A percentile compares a stretch with the other conserved stretches of the same genome.
phyloP scores from a whole-genome alignment of 2,113 vertebrate species.

The Guaruba guarouba region DNA sequence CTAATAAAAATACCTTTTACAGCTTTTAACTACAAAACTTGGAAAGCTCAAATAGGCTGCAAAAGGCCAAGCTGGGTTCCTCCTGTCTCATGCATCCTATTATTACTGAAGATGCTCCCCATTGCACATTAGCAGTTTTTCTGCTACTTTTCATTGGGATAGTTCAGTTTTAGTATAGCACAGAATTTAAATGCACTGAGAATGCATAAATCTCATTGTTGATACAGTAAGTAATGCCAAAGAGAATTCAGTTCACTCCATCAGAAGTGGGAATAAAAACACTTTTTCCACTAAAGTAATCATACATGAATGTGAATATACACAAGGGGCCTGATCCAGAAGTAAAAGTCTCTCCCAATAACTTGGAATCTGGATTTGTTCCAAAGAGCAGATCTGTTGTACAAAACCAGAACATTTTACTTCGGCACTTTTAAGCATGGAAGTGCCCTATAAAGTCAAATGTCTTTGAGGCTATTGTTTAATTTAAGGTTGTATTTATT shows the following conservation, averaged over 20 bases:
- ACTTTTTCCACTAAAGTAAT: constrained; percentile 53
- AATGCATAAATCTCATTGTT: constrained; percentile 27
- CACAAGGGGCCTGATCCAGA: constrained; percentile 23
- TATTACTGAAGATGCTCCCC: constrained; percentile 7
- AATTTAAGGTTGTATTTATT: neutral
- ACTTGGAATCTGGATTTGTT: constrained; percentile 13
- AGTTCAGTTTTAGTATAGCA: neutral
- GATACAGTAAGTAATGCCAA: constrained; percentile 18
- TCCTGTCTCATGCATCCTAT: neutral
- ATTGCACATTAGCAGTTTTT: neutral
- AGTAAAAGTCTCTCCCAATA: constrained; percentile 23
- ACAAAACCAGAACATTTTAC: neutral
- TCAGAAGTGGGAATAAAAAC: constrained; percentile 40
- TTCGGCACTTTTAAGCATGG: neutral
- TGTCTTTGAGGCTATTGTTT: neutral
- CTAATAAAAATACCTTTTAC: constrained; percentile 25
- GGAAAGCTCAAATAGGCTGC: neutral
- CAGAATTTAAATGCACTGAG: neutral
- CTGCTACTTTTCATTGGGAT: neutral
- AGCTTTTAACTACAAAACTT: neutral
- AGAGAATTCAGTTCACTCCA: constrained; percentile 22
- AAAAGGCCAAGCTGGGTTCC: neutral
- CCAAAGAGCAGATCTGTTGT: neutral
- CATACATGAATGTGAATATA: constrained; percentile 29
- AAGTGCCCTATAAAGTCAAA: neutral